These are phyloP conservation scores for Phyllopteryx taeniolatus DNA, from an alignment of 2,113 vertebrate species.

Conservation along the genomic window DNA sequence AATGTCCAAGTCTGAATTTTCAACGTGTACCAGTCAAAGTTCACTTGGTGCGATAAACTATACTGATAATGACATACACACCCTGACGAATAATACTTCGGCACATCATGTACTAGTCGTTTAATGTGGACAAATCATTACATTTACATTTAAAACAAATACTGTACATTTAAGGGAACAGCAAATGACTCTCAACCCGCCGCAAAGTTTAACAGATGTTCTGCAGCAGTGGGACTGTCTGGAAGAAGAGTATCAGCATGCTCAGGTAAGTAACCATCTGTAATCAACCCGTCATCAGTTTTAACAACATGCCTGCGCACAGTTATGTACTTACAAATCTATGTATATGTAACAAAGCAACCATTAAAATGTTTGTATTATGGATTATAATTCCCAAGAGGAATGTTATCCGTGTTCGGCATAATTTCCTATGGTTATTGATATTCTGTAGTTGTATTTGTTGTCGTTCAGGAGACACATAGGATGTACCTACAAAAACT, in stretches of 20 bases:
- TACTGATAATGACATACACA: constrained; percentile 34
- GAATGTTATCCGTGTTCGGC: neutral
- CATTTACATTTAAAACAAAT: neutral
- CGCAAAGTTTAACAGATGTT: constrained; percentile 49
- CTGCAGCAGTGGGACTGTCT: constrained; percentile 82
- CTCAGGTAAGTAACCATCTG: constrained; percentile 76
- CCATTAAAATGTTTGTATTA: neutral
- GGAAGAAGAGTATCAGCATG: constrained; percentile 80
- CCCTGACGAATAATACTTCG: constrained; percentile 21
- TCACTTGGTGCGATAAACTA: constrained; percentile 59
- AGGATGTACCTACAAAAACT: constrained; percentile 85
- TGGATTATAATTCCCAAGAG: neutral
- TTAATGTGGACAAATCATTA: constrained; percentile 7
- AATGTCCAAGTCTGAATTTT: constrained; percentile 44
- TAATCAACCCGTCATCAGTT: neutral
- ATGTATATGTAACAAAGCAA: no score
- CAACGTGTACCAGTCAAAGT: constrained; percentile 58
- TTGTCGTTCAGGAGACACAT: constrained; percentile 80
- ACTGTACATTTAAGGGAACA: neutral
- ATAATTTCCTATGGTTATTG: neutral
- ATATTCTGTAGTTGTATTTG: neutral
- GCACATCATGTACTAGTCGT: constrained; percentile 12
- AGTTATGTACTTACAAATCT: neutral
- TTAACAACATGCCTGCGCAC: neutral
- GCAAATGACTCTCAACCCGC: constrained; percentile 40